Evolutionary conservation across 2,113 vertebrate species (phyloP).

Genomic region (Sapajus apella): DNA sequence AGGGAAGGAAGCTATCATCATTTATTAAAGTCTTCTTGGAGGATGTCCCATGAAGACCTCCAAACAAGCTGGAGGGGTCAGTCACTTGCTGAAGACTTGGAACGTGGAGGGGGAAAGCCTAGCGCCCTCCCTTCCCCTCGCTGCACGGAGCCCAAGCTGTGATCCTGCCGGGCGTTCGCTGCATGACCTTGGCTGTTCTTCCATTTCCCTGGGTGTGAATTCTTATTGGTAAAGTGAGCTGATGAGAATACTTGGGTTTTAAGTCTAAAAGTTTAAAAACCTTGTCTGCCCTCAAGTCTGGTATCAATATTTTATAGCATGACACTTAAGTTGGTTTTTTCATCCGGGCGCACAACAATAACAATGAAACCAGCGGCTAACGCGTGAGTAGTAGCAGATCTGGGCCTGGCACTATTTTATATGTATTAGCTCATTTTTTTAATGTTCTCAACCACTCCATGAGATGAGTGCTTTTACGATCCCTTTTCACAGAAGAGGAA

Average conservation of each 20-base stretch:
- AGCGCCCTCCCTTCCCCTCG: accelerated
- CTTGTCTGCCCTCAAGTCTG: background rate
- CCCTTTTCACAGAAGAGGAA: background rate
- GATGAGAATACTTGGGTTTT: background rate
- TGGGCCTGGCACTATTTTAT: background rate
- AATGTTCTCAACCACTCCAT: background rate
- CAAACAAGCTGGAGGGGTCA: background rate
- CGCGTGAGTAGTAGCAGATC: accelerated
- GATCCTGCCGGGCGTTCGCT: background rate
- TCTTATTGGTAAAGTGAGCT: background rate
- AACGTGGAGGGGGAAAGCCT: background rate
- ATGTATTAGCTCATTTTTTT: no score
- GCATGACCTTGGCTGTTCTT: background rate
- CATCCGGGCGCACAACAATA: accelerated
- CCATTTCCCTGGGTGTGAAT: background rate
- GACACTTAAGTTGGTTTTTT: background rate
- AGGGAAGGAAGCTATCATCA: slow-evolving; percentile 13
- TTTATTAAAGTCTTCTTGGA: background rate
- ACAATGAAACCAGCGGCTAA: background rate
- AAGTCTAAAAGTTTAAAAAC: background rate
- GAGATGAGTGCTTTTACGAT: accelerated
- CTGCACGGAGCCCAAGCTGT: no score
- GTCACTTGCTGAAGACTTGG: background rate
- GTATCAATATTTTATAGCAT: background rate
- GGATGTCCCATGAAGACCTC: background rate